phyloP scores from a whole-genome alignment of 2,797 vertebrate species.

The Hypotaenidia okinawae region DNA sequence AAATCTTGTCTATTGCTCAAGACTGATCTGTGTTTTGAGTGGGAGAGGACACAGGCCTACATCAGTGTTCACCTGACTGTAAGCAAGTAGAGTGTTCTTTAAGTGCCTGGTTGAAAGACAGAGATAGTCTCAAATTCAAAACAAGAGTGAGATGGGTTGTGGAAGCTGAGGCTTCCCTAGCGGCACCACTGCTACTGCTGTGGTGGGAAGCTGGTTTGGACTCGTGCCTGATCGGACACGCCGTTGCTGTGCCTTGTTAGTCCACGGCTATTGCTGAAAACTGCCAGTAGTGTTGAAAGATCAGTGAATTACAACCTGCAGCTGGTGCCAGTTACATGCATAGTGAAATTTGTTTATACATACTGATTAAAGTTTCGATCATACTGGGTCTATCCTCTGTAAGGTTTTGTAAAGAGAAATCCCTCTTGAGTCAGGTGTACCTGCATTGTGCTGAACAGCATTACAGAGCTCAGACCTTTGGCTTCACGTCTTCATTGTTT shows the following conservation, averaged over 20 bases:
- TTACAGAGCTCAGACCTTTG: background rate
- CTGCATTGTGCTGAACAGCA: background rate
- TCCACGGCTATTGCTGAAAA: background rate
- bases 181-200: background rate
- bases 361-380: background rate
- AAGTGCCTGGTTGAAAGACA: background rate
- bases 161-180: background rate
- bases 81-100: background rate
- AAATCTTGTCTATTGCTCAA: background rate
- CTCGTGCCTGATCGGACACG: background rate
- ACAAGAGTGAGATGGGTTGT: background rate
- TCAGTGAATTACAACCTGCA: background rate
- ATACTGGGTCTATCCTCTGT: fast-evolving
- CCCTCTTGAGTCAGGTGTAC: fast-evolving
- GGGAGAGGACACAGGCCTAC: background rate
- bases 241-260: background rate
- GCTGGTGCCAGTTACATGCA: background rate
- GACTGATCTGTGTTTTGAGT: background rate
- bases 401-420: background rate
- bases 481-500: background rate
- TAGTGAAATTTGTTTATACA: background rate
- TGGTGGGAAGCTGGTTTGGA: background rate
- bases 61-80: background rate
- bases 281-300: background rate
- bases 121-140: background rate